These are phyloP conservation scores for Limnephilus marmoratus DNA, from an alignment of 2,888 invertebrate genomes.

Conservation along the genomic window DNA sequence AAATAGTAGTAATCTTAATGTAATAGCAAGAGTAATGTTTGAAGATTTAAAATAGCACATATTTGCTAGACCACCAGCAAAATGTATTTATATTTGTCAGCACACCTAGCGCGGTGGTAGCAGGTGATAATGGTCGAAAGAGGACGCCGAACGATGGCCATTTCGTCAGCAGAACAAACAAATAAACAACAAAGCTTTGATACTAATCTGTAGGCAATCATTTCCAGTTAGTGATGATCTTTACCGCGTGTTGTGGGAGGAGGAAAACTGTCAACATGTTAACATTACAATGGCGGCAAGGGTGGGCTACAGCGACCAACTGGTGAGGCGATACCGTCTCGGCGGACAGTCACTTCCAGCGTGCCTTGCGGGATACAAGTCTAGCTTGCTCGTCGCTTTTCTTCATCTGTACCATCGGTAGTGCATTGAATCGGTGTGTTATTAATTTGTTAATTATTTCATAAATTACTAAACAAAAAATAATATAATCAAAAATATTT, in stretches of 20 bases:
- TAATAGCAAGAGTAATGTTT: background rate
- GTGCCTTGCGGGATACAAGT: background rate
- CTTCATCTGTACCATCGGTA: background rate
- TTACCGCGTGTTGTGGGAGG: background rate
- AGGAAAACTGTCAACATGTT: background rate
- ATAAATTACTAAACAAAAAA: background rate
- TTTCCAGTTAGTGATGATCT: background rate
- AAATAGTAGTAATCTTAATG: background rate
- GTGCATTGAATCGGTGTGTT: background rate
- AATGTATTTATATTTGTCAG: background rate
- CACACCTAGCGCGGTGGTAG: background rate
- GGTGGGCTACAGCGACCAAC: conserved; percentile 1
- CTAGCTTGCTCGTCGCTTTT: background rate
- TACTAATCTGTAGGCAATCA: background rate
- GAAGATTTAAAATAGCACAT: background rate
- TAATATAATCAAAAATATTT: background rate
- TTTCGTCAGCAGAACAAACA: background rate
- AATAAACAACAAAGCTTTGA: background rate
- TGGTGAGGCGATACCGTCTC: background rate
- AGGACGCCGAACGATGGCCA: background rate
- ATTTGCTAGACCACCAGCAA: background rate
- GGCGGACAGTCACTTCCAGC: background rate
- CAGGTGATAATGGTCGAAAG: background rate
- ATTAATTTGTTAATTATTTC: background rate
- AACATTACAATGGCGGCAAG: background rate